Conservation (phyloP, 2,888 invertebrate species). For the Epinotia brunnichana region DNA sequence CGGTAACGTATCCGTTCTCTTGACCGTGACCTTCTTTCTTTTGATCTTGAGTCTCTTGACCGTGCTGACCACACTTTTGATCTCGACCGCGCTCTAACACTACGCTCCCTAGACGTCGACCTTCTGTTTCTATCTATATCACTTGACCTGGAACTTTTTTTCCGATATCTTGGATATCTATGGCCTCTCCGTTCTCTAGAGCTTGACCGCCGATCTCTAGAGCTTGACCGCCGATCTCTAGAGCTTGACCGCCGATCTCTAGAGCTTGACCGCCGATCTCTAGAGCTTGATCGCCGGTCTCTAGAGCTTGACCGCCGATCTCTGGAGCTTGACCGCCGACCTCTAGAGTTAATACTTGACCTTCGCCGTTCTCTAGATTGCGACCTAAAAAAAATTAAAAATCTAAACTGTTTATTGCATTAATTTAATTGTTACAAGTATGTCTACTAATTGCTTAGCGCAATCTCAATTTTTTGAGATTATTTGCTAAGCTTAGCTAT, state of each 20-base stretch:
- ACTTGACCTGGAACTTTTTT: background rate
- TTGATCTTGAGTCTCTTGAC: background rate
- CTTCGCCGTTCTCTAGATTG: background rate
- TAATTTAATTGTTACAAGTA: too few relatives aligned
- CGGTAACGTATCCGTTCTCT: background rate
- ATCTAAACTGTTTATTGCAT: too few relatives aligned
- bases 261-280: background rate
- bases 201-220: background rate
- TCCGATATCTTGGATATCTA: background rate
- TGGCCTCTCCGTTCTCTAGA: background rate
- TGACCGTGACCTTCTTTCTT: conserved; percentile 1
- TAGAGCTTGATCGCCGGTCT: background rate
- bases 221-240: too few relatives aligned
- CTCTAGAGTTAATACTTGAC: background rate
- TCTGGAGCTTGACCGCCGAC: too few relatives aligned
- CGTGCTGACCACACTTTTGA: background rate
- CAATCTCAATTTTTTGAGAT: too few relatives aligned
- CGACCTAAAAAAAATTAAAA: too few relatives aligned
- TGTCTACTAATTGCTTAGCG: too few relatives aligned
- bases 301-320: background rate
- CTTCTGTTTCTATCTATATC: background rate
- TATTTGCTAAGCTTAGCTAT: too few relatives aligned
- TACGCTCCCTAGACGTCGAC: background rate
- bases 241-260: too few relatives aligned
- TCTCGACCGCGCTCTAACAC: background rate